phyloP scores from a whole-genome alignment of 2,888 invertebrate genomes.

The Sarcophaga subvicina region DNA sequence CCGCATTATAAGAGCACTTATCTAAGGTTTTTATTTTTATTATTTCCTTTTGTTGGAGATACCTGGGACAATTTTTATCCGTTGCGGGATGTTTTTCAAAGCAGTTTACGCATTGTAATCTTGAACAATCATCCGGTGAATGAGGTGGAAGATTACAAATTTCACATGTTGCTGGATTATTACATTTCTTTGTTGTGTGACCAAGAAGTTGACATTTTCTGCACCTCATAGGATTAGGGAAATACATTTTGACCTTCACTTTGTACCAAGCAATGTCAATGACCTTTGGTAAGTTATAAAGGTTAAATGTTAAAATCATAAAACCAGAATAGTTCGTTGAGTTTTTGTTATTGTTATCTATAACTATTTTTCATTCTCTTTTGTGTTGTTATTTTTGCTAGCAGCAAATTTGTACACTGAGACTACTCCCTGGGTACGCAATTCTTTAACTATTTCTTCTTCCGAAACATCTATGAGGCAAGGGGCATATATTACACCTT shows the following conservation, averaged over 20 bases:
- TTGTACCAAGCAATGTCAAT: conserved; percentile 3
- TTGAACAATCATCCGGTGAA: neutral
- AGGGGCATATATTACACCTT: conserved; percentile 46
- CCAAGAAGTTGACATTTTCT: conserved; percentile 38
- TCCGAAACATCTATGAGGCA: conserved; percentile 37
- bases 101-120: conserved; percentile 32
- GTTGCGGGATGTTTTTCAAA: conserved; percentile 7
- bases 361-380: neutral
- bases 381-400: neutral
- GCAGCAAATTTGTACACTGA: conserved; percentile 15
- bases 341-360: neutral
- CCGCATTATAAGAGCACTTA: conserved; percentile 12
- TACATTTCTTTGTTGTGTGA: conserved; percentile 34
- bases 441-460: conserved; percentile 44
- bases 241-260: conserved; percentile 1
- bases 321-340: neutral
- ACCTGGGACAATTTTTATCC: conserved; percentile 17
- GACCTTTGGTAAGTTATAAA: too few species aligned
- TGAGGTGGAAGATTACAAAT: neutral
- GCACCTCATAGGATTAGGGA: conserved; percentile 48
- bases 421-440: conserved; percentile 24
- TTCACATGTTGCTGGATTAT: neutral
- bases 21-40: conserved; percentile 13
- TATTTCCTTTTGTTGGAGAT: conserved; percentile 24
- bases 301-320: conserved; percentile 20